A percentile compares a stretch with the other conserved stretches of the same genome.
These are phyloP conservation scores for Sapajus apella DNA, from an alignment of 2,113 vertebrate genomes.

Conservation along the genomic window DNA sequence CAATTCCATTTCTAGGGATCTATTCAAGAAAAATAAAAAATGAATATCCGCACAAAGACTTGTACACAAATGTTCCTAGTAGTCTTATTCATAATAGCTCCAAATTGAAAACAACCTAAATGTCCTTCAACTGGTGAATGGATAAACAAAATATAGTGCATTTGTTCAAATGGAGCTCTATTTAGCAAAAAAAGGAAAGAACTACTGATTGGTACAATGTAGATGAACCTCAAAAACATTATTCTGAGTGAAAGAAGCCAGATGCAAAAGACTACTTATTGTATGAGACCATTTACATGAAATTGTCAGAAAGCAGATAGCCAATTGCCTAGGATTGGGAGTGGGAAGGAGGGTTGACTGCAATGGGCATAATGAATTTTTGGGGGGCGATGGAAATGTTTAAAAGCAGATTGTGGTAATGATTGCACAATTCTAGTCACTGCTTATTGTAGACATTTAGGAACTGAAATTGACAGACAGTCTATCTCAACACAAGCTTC, in stretches of 20 bases:
- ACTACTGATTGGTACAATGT: background rate
- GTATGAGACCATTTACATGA: background rate
- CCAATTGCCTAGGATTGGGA: background rate
- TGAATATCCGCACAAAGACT: background rate
- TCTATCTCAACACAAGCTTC: background rate
- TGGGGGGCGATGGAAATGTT: background rate
- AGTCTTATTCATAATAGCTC: background rate
- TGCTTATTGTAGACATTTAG: constrained; percentile 19
- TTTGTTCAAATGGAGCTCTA: background rate
- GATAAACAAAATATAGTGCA: background rate
- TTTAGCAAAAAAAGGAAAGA: background rate
- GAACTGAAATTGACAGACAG: background rate
- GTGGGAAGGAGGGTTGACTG: background rate
- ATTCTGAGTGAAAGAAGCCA: background rate
- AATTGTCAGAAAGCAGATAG: background rate
- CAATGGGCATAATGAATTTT: background rate
- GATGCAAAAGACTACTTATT: background rate
- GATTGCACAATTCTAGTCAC: background rate
- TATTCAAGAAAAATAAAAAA: constrained; percentile 27
- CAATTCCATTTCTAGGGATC: background rate
- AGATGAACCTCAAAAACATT: background rate
- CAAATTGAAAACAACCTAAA: background rate
- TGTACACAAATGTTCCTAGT: background rate
- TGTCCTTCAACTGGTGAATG: background rate
- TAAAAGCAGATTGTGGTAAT: constrained; percentile 10